Conservation (phyloP, 2,113 vertebrate species). For the Hippocampus guttulatus region DNA sequence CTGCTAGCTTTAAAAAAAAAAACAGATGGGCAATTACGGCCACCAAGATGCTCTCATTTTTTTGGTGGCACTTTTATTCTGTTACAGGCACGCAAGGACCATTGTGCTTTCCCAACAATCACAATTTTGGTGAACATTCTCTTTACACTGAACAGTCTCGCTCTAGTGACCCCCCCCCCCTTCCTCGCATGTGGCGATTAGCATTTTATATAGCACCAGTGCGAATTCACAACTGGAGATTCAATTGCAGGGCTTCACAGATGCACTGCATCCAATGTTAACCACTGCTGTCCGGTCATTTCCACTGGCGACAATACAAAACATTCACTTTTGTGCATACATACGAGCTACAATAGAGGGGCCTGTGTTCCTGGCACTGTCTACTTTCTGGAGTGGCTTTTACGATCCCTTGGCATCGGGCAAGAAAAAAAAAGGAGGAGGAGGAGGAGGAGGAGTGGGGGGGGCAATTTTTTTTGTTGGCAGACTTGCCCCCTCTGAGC, state of each 20-base stretch:
- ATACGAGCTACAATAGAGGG: slow-evolving; percentile 31
- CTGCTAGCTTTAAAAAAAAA: not conserved
- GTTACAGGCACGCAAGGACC: no score
- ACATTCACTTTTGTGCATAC: slow-evolving; percentile 3
- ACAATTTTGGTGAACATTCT: no score
- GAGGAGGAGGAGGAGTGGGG: not conserved
- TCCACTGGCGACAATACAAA: slow-evolving; percentile 6
- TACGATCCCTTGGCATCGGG: slow-evolving; percentile 53
- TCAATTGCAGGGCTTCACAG: not conserved
- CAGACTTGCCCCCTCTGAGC: slow-evolving; percentile 47
- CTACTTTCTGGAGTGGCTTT: slow-evolving; percentile 47
- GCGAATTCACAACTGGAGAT: not conserved
- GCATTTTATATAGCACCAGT: not conserved
- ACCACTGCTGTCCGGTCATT: slow-evolving; percentile 17
- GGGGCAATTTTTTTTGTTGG: slow-evolving; percentile 50
- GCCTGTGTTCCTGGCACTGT: slow-evolving; percentile 47
- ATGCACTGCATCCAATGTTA: slow-evolving; percentile 28
- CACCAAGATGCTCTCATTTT: not conserved
- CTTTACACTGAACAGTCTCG: no score
- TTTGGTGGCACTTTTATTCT: not conserved
- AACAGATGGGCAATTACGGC: not conserved
- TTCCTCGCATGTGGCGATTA: not conserved
- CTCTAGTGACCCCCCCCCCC: no score
- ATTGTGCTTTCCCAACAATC: no score
- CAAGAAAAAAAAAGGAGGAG: slow-evolving; percentile 6